Conservation (phyloP, 2,113 vertebrate species). For the Cricetomys ansorgei region DNA sequence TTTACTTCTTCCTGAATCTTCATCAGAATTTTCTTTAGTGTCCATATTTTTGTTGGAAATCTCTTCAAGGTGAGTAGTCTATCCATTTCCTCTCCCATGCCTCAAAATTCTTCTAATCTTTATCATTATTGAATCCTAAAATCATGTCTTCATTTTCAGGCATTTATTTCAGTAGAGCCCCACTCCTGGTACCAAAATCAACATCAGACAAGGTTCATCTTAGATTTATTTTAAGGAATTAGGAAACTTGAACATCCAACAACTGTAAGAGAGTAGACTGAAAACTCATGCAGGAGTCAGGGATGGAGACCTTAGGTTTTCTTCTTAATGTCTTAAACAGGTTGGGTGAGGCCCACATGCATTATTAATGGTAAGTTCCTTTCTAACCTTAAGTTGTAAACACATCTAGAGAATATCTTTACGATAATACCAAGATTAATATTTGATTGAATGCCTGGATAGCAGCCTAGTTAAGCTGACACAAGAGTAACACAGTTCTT, state of each 20-base stretch:
- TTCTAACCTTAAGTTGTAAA: not conserved
- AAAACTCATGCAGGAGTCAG: not conserved
- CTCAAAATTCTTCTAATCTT: not conserved
- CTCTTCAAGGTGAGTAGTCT: not conserved
- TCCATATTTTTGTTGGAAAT: not conserved
- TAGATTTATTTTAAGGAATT: conserved; percentile 39
- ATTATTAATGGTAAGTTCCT: not conserved
- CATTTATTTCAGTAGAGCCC: not conserved
- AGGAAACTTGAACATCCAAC: not conserved
- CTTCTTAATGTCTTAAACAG: not conserved
- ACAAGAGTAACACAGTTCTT: not conserved
- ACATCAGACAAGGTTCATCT: not conserved
- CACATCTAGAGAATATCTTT: not conserved
- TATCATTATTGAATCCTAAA: not conserved
- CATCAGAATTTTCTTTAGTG: not conserved
- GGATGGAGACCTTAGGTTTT: not conserved
- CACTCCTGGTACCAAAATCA: not conserved
- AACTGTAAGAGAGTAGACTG: not conserved
- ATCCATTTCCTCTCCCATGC: not conserved
- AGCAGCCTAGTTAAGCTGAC: not conserved
- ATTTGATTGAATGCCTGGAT: not conserved
- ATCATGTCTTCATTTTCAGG: not conserved
- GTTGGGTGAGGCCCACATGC: not conserved
- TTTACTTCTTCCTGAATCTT: not conserved
- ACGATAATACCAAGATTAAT: not conserved